Evolutionary conservation across 2,113 vertebrate species (phyloP).

Genomic region (Solenodon paradoxus): DNA sequence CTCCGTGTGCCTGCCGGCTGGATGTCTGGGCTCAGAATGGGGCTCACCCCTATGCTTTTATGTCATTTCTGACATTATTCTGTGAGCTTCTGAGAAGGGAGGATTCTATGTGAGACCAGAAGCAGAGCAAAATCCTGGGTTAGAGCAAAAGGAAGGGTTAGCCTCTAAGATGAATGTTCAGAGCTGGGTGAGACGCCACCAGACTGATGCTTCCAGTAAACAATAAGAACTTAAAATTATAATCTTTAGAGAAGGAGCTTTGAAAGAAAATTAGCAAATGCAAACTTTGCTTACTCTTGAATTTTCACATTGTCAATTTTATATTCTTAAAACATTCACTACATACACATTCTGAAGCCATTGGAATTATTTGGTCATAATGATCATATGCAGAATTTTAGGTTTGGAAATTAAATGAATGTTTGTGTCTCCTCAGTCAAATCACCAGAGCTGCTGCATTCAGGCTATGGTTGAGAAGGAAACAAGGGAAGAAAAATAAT

Average conservation of each 20-base stretch:
- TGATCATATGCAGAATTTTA: background rate
- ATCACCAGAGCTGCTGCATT: fast-evolving
- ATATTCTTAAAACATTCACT: background rate
- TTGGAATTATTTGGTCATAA: background rate
- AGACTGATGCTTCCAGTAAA: background rate
- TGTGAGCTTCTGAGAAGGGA: background rate
- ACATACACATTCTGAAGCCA: background rate
- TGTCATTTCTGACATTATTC: background rate
- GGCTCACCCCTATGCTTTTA: background rate
- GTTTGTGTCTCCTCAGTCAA: background rate
- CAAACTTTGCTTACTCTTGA: background rate
- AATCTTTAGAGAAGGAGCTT: background rate
- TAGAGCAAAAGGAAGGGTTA: background rate
- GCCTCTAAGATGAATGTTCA: background rate
- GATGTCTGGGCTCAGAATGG: background rate
- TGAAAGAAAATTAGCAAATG: background rate
- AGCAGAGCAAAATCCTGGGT: background rate
- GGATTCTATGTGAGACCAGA: background rate
- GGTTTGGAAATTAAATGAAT: background rate
- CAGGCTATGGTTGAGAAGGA: background rate
- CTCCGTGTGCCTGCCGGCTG: fast-evolving
- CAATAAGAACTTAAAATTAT: background rate
- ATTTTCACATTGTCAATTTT: background rate
- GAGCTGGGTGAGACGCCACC: background rate
- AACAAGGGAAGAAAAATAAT: background rate